Conservation (phyloP, 2,888 invertebrate species). For the Lasioglossum figueresi region DNA sequence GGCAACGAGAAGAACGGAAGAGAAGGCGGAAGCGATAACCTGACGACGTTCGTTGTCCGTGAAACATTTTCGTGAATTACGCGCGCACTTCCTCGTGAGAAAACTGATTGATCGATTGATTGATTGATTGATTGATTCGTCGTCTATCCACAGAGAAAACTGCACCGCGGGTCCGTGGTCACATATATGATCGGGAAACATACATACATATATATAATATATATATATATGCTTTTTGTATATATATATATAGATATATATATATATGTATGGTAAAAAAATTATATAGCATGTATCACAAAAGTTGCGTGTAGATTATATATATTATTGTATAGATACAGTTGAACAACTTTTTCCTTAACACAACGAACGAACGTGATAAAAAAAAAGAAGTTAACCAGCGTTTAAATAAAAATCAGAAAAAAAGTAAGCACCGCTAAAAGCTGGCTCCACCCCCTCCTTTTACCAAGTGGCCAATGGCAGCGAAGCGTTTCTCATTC, state of each 20-base stretch:
- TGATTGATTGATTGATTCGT: conserved; percentile 11
- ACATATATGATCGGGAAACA: conserved; percentile 7
- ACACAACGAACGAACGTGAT: conserved; percentile 72
- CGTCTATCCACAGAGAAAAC: conserved; percentile 20
- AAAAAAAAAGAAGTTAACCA: conserved; percentile 77
- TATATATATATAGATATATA: background rate
- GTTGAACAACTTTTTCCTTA: conserved; percentile 15
- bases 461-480: conserved; percentile 83
- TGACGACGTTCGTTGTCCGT: conserved; percentile 70
- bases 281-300: background rate
- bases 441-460: conserved; percentile 84
- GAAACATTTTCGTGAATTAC: conserved; percentile 18
- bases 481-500: conserved; percentile 80
- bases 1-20: conserved; percentile 77
- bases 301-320: conserved; percentile 9
- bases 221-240: background rate
- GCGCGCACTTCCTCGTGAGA: conserved; percentile 39
- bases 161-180: conserved; percentile 41
- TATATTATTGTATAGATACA: background rate
- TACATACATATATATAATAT: background rate
- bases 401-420: conserved; percentile 76
- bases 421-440: conserved; percentile 81
- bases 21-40: conserved; percentile 78
- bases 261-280: conserved; percentile 4
- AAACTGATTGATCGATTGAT: conserved; percentile 11